Percentiles rank a stretch among this genome's conserved stretches.
These are phyloP conservation scores for Antidorcas marsupialis DNA, from an alignment of 2,113 vertebrate genomes.

Conservation along the genomic window DNA sequence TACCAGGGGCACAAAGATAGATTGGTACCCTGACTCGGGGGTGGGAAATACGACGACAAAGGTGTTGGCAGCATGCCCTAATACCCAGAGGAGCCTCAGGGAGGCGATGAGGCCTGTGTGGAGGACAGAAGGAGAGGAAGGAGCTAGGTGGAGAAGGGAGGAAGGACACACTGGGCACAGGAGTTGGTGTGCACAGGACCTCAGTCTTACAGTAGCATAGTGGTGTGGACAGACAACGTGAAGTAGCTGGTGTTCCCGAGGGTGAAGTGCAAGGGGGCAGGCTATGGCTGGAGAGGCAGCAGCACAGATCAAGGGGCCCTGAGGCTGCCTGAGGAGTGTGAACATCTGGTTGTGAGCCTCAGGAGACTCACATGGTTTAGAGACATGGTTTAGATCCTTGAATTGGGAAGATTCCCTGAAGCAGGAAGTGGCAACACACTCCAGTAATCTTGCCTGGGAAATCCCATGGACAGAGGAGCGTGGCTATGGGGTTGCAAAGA, in stretches of 20 bases:
- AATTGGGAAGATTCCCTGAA: neutral
- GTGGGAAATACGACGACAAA: neutral
- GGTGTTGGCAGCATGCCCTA: rapidly evolving
- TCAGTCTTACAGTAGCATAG: neutral
- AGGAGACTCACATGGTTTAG: neutral
- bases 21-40: neutral
- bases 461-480: neutral
- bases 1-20: neutral
- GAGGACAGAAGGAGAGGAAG: neutral
- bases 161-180: neutral
- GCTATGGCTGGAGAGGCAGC: neutral
- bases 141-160: neutral
- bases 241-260: neutral
- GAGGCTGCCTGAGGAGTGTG: rapidly evolving
- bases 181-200: neutral
- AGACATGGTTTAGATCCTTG: neutral
- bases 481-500: neutral
- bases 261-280: neutral
- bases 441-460: neutral
- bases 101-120: rapidly evolving
- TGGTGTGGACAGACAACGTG: rapidly evolving
- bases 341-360: rapidly evolving
- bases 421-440: neutral
- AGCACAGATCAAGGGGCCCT: neutral
- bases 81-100: neutral